Evolutionary conservation across 2,888 invertebrate genomes (phyloP), one percentile per base, ranked within the genome.

Genomic region (Parasteatoda lunata): DNA sequence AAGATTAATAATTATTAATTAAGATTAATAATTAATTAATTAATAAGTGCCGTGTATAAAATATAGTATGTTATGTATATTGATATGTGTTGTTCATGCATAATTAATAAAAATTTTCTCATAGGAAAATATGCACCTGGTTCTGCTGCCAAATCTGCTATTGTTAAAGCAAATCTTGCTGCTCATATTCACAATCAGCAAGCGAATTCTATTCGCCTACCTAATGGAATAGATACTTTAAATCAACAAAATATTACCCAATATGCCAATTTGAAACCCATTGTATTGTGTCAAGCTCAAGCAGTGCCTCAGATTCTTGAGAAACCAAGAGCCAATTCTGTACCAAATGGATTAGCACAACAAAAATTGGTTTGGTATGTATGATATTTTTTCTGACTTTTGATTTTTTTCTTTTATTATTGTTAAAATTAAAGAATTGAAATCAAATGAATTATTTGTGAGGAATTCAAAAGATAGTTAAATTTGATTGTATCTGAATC

Each of bases 101-200:
- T 30, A 30, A 30, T 1, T 30, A 30, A 30, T 30, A 30, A 30
- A n/a, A 30, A 1, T 30, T 30, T 30, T 30, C 30, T n/a, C n/a
- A 13, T 59, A 86, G 85, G 68, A 4, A 87, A 87, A 65, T 82
- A 77, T 79, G 81, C 83, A 9, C 83, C 88, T 51, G 79, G 83
- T 8, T 88, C 88, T 48, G 72, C 84, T 13, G 84, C 83, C 4
- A 59, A 78, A 30, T 86, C 88, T 11, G 84, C 88, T 49, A 84
- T 88, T 48, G 90, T 88, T 0, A 90, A 90, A 71, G 89, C 90
- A 11, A 89, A 82, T 79, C 73, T 89, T 45, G 90, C 90, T 45
- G 89, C 90, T 47, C 89, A 89, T 71, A 87, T 90, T 72, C 90
- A 90, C 9, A 88, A 85, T 45, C 89, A 90, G 30, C 88, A 88